phyloP scores from a whole-genome alignment of 2,888 invertebrate species.

The Nasonovia ribisnigri region DNA sequence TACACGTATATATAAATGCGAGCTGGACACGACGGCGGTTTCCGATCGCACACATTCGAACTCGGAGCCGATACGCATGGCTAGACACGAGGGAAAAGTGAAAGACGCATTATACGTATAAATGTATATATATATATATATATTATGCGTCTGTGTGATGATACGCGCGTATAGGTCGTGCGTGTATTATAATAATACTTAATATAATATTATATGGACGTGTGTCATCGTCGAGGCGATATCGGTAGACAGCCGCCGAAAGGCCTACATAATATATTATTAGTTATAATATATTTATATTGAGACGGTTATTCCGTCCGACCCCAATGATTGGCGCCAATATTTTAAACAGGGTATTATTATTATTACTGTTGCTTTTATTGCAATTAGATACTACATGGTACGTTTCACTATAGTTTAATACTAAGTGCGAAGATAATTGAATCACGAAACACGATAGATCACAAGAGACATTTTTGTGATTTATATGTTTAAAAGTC shows the following conservation, averaged over 20 bases:
- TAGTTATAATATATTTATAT: background rate
- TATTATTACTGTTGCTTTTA: background rate
- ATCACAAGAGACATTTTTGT: background rate
- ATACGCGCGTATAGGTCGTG: background rate
- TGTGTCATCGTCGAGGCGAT: background rate
- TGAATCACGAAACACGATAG: background rate
- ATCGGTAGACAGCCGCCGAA: background rate
- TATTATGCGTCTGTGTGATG: background rate
- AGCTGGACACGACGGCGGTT: background rate
- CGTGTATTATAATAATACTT: background rate
- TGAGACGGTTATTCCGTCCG: background rate
- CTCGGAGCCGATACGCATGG: constrained; percentile 19
- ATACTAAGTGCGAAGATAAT: background rate
- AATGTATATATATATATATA: background rate
- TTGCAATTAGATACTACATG: background rate
- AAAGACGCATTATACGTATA: background rate
- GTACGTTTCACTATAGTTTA: too few species aligned
- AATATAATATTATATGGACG: background rate
- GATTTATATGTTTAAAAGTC: background rate
- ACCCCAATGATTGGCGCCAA: background rate
- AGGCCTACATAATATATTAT: background rate
- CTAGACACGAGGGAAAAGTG: constrained; percentile 35
- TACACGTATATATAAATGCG: background rate
- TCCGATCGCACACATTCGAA: background rate
- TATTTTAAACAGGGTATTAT: background rate